Conservation (phyloP, 2,113 vertebrate genomes). For the Grantiella picta region DNA sequence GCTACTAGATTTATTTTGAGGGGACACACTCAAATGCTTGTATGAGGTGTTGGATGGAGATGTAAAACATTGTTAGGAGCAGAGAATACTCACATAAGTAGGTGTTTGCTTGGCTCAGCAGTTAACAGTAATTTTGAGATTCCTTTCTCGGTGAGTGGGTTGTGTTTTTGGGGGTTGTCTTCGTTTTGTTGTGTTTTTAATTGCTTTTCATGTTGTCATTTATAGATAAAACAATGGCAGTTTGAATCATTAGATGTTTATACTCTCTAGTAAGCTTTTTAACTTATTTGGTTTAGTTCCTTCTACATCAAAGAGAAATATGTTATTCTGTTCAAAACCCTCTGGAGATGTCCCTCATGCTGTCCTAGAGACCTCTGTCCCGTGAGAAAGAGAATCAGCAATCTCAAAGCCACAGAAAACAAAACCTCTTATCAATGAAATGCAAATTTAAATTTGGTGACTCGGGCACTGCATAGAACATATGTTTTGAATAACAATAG, state of each 20-base stretch:
- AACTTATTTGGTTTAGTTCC: not conserved
- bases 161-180: not conserved
- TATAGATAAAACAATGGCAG: not conserved
- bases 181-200: rapidly evolving
- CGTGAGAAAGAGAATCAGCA: not conserved
- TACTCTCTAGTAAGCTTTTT: not conserved
- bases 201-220: not conserved
- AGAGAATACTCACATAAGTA: not conserved
- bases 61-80: not conserved
- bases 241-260: not conserved
- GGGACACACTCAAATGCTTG: not conserved
- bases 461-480: not conserved
- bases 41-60: not conserved
- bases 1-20: not conserved
- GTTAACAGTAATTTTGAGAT: not conserved
- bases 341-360: not conserved
- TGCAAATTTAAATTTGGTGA: not conserved
- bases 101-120: not conserved
- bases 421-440: not conserved
- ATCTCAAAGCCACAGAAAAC: not conserved
- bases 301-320: not conserved
- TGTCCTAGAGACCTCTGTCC: not conserved
- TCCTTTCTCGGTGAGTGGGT: not conserved
- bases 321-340: not conserved
- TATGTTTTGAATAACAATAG: not conserved